Evolutionary conservation across 2,888 invertebrate species (phyloP).

Genomic region (Oasisia sp.): DNA sequence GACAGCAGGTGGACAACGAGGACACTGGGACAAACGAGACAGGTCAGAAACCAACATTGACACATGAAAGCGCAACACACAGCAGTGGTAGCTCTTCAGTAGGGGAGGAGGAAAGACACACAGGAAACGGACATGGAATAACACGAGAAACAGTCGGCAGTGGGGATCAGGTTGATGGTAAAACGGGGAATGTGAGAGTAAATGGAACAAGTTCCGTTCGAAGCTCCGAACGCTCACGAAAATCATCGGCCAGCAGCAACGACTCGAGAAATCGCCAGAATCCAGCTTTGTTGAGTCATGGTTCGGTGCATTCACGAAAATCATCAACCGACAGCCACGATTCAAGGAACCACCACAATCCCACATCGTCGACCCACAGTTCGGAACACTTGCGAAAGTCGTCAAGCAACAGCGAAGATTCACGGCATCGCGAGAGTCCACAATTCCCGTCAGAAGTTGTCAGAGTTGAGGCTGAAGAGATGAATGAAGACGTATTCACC

Average conservation of each 20-base stretch:
- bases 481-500: neutral
- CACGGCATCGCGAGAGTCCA: neutral
- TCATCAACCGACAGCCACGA: neutral
- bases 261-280: neutral
- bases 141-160: neutral
- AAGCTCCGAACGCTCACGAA: neutral
- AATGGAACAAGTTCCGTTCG: neutral
- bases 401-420: neutral
- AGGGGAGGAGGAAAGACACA: neutral
- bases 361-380: neutral
- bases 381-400: neutral
- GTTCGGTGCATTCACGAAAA: neutral
- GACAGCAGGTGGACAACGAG: neutral
- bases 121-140: neutral
- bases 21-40: neutral
- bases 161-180: neutral
- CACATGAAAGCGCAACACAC: neutral
- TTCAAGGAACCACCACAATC: neutral
- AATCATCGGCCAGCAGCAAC: neutral
- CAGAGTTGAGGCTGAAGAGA: neutral
- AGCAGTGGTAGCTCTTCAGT: neutral
- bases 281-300: neutral
- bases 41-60: neutral
- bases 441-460: neutral
- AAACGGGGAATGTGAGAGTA: neutral